Base-by-base conservation (phyloP, 2,888 invertebrate species). In the Plagiodera versicolora region DNA sequence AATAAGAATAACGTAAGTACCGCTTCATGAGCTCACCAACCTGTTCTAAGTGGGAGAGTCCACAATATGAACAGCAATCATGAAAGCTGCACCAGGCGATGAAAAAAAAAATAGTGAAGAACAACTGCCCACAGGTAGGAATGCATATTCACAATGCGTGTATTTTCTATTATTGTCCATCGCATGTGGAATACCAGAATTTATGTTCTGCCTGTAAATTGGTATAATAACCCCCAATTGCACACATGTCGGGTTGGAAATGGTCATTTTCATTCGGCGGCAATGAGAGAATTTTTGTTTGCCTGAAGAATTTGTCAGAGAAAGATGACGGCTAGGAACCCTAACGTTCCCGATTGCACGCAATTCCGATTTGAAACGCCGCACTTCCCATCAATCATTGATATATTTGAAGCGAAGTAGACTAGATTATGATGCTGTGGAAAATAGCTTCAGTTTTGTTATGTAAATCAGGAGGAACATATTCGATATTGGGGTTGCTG, bases 131-230 rank as follows among this genome's bases (percentile, higher is more conserved):
- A 55, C 56, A 58, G 61, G 58, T 58, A 61, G 46, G 30, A 50
- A 62, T 55, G 61, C 61, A 55, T 51, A 62, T 51, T 46, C 45
- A 56, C 39, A 39, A 39, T 39, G 39, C 39, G 58, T 58, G 58
- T 55, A 17, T 50, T 55, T 62, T 58, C 58, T 62, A 62, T 62
- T 62, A 62, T 58, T 62, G 47, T 58, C 50, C 55, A 62, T 62
- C 55, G 58, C 61, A 62, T 62, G 61, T 55, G 55, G 55, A 58
- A 50, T 54, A 55, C 56, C 56, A 48, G 61, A 54, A 58, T 61
- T 45, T 46, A 52, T 46, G 58, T 53, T 53, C 50, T 45, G 57
- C n/a, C n/a, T 28, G 52, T 58, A 54, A 62, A 58, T 58, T 62
- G 55, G 44, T 53, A 61, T 61, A 61, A 61, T 61, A 49, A 61